phyloP scores from a whole-genome alignment of 2,888 invertebrate species.

The Leucoma salicis region DNA sequence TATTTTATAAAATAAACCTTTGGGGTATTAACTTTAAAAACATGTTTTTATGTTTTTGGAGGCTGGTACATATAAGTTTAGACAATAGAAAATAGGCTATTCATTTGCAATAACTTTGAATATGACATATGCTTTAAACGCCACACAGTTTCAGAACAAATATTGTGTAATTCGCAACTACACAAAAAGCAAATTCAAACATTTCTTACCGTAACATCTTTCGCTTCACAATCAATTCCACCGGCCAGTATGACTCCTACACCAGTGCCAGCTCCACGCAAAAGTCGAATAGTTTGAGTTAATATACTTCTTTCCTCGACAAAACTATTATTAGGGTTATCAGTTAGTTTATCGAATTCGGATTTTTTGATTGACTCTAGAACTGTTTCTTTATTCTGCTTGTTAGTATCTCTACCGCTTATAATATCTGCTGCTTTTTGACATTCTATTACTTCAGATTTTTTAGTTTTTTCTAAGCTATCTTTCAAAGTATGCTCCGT shows the following conservation, averaged over 20 bases:
- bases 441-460: slow-evolving; percentile 33
- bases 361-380: slow-evolving; percentile 24
- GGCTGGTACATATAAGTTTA: too few species aligned
- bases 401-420: slow-evolving; percentile 12
- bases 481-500: slow-evolving; percentile 26
- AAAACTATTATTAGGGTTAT: slow-evolving; percentile 39
- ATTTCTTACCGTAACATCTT: slow-evolving; percentile 91
- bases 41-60: too few species aligned
- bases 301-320: slow-evolving; percentile 42
- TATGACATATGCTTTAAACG: too few species aligned
- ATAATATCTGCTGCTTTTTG: slow-evolving; percentile 27
- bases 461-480: slow-evolving; percentile 39
- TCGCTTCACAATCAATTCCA: slow-evolving; percentile 94
- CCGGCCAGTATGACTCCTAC: slow-evolving; percentile 94
- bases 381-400: slow-evolving; percentile 33
- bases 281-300: slow-evolving; percentile 58
- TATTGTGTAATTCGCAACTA: too few species aligned
- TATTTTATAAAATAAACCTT: too few species aligned
- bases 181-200: neutral
- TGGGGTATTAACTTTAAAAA: too few species aligned
- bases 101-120: too few species aligned
- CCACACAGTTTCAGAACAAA: too few species aligned
- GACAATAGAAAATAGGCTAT: too few species aligned
- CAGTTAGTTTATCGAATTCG: slow-evolving; percentile 30
- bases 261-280: slow-evolving; percentile 80